These are phyloP conservation scores for Phoebastria nigripes DNA, from an alignment of 2,797 vertebrate species.

Conservation along the genomic window DNA sequence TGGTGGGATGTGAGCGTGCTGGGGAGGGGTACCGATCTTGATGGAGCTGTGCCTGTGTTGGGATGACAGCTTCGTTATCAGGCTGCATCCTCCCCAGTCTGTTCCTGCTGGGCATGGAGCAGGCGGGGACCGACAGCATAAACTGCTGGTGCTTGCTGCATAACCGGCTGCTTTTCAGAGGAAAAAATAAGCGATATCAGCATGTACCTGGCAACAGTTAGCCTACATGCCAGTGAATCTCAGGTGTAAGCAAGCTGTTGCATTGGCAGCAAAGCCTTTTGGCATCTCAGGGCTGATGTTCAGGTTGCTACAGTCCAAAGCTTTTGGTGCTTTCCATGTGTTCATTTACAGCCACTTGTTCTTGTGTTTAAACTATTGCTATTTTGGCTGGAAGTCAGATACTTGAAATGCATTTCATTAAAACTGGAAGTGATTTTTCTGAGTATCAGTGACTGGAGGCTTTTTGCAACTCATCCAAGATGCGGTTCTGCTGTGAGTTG, in stretches of 20 bases:
- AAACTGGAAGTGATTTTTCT: neutral
- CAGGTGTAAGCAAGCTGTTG: neutral
- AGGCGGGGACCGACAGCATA: neutral
- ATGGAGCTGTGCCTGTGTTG: neutral
- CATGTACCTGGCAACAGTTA: neutral
- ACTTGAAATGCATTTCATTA: neutral
- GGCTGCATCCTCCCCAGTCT: neutral
- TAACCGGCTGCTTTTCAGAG: neutral
- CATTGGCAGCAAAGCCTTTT: neutral
- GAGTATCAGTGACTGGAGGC: neutral
- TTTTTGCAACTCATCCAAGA: neutral
- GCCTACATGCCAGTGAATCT: neutral
- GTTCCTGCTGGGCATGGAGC: neutral
- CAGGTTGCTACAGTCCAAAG: neutral
- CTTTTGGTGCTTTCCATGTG: neutral
- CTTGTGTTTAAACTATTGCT: neutral
- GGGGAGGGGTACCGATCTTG: neutral
- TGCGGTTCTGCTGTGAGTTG: neutral
- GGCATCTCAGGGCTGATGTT: neutral
- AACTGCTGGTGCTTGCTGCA: neutral
- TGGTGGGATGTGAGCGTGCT: fast-evolving
- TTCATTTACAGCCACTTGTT: neutral
- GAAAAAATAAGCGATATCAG: neutral
- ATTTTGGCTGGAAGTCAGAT: neutral
- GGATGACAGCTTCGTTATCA: neutral